Conservation (phyloP, 2,888 invertebrate species). For the Cerastoderma edule region DNA sequence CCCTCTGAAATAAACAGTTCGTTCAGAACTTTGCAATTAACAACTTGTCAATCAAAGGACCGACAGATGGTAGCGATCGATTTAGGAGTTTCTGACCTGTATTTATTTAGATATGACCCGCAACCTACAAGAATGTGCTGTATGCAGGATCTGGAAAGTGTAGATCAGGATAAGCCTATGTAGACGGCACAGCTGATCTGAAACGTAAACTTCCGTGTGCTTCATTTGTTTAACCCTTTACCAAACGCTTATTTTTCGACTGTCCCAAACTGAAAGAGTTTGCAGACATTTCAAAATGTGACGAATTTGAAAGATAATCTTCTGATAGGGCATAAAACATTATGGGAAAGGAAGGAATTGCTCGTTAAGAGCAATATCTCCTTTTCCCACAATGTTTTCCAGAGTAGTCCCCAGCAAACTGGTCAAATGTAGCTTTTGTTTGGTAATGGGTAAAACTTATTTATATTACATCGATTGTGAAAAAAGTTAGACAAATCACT, state of each 20-base stretch:
- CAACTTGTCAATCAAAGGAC: slow-evolving; percentile 12
- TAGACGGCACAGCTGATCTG: no score
- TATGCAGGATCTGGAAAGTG: slow-evolving; percentile 1
- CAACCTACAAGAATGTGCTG: no score
- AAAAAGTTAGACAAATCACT: no score
- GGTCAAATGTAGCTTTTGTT: no score
- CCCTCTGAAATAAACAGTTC: slow-evolving; percentile 10
- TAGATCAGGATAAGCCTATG: slow-evolving; percentile 10
- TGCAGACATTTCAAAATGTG: no score
- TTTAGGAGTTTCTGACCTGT: not conserved
- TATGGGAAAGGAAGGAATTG: slow-evolving; percentile 3
- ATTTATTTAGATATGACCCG: slow-evolving; percentile 22
- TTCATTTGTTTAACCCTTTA: no score
- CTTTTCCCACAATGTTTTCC: not conserved
- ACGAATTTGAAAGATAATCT: no score
- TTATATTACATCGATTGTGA: not conserved
- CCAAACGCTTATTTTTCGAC: not conserved
- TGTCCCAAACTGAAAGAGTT: not conserved
- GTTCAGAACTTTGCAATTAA: slow-evolving; percentile 11
- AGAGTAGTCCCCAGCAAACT: no score
- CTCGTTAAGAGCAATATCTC: not conserved
- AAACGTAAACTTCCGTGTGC: no score
- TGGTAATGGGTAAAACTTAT: not conserved
- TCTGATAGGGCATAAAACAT: no score
- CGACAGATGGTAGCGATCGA: slow-evolving; percentile 14